Conservation (phyloP, 1,140 invertebrate genomes). For the Hyposmocoma kahamanoa region DNA sequence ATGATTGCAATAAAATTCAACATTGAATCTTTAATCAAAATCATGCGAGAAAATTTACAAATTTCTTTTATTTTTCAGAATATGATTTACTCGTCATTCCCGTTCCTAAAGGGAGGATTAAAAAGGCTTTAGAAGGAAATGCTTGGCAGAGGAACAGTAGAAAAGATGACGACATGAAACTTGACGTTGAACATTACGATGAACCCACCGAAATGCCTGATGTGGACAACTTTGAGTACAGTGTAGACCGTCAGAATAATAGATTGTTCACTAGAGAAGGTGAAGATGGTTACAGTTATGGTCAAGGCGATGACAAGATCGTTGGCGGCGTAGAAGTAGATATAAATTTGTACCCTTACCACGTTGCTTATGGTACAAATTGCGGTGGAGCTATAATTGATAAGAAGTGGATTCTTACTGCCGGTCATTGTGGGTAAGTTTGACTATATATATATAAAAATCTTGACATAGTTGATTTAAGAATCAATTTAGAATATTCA, state of each 20-base stretch:
- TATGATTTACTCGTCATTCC: slow-evolving; percentile 48
- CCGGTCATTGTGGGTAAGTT: slow-evolving; percentile 58
- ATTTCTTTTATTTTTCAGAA: slow-evolving; percentile 48
- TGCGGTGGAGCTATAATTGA: slow-evolving; percentile 59
- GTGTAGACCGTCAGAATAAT: slow-evolving; percentile 25
- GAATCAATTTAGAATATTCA: too few species aligned
- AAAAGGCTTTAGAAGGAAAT: background rate
- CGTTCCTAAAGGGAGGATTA: slow-evolving; percentile 20
- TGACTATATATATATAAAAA: too few species aligned
- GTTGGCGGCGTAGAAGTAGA: slow-evolving; percentile 51
- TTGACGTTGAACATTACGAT: slow-evolving; percentile 47
- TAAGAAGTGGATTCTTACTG: slow-evolving; percentile 48
- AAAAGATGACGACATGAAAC: slow-evolving; percentile 19
- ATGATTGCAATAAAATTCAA: too few species aligned
- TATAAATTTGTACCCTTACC: slow-evolving; percentile 58
- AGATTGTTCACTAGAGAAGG: slow-evolving; percentile 9
- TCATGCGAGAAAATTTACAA: too few species aligned
- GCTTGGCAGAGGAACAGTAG: background rate
- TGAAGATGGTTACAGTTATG: slow-evolving; percentile 11
- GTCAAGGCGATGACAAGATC: slow-evolving; percentile 41
- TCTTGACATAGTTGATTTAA: too few species aligned
- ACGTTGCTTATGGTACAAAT: slow-evolving; percentile 51
- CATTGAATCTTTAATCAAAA: too few species aligned
- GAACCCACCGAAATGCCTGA: slow-evolving; percentile 35
- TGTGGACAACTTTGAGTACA: slow-evolving; percentile 41